Evolutionary conservation across 2,113 vertebrate species (phyloP), one percentile per base, ranked within the genome.

Genomic region (Climacteris rufus): DNA sequence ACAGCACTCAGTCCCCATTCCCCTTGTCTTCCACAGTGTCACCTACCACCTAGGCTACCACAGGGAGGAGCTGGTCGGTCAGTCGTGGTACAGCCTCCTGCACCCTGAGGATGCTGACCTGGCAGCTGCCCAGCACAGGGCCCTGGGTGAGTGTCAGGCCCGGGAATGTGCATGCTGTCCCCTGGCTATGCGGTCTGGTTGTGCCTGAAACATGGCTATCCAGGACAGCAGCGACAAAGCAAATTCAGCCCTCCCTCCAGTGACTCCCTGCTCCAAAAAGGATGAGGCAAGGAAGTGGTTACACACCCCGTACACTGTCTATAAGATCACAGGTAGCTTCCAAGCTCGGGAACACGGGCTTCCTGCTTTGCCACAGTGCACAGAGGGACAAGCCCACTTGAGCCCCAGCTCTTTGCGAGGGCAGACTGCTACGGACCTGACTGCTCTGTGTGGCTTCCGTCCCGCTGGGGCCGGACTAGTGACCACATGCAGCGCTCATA

Each of bases 1-100:
- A 20, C 25, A 77, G 50, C 42, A 4, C 28, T 95, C 59, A 77
- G 49, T 53, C 16, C 45, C 30, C 24, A 0, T 17, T 83, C 50
- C 42, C 44, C 7, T 75, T 93, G 25, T 71, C 24, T 19, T 52
- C 70, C 61, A 6, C 97, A 99, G 98, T 52, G 98, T 98, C 78
- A 71, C 95, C 35, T 98, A 97, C 78, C 96, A 98, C 89, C 96
- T 99, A 35, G 99, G 99, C 18, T 98, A 98, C 87, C 90, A 49
- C 13, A 90, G 87, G 17, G 97, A 98, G 52, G 98, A 98, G 50
- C 87, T 99, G 92, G 91, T 89, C 1, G 97, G 98, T 11, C 97
- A 54, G n/a, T 99, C 99, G 0, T 99, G 99, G 99, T 99, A 99
- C 96, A 96, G 91, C 44, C 97, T 99, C 10, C 57, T 99, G 53